Percentiles rank a stretch among this genome's conserved stretches.
Conservation (phyloP, 2,797 vertebrate species). For the Diceros bicornis region DNA sequence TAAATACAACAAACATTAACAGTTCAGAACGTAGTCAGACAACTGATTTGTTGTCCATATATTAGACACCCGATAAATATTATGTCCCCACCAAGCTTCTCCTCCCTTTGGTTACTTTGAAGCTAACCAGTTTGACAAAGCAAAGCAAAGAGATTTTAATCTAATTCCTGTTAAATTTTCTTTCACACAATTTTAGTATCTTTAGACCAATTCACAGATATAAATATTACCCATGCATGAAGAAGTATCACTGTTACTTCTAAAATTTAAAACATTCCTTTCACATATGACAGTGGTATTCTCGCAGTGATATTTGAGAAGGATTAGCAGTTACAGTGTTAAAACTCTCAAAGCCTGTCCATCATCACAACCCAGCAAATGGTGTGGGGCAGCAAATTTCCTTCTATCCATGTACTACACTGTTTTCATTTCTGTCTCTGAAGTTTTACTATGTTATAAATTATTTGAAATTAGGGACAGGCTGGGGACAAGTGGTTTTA, state of each 20-base stretch:
- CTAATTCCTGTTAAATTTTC: neutral
- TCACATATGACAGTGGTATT: neutral
- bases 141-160: neutral
- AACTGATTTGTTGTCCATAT: neutral
- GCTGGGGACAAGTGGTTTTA: neutral
- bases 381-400: neutral
- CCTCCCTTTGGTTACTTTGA: neutral
- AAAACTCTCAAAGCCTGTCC: neutral
- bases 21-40: slow-evolving; percentile 51
- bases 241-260: slow-evolving; percentile 43
- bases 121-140: neutral
- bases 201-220: neutral
- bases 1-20: slow-evolving; percentile 31
- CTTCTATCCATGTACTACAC: too few relatives aligned
- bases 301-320: neutral
- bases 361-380: neutral
- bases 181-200: neutral
- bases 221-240: neutral
- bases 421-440: neutral
- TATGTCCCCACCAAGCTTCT: neutral
- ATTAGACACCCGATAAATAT: slow-evolving; percentile 1
- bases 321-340: neutral
- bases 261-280: slow-evolving; percentile 30
- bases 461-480: neutral
- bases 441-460: neutral